Base-by-base conservation (phyloP, 2,113 vertebrate species). In the Setophaga kirtlandii region DNA sequence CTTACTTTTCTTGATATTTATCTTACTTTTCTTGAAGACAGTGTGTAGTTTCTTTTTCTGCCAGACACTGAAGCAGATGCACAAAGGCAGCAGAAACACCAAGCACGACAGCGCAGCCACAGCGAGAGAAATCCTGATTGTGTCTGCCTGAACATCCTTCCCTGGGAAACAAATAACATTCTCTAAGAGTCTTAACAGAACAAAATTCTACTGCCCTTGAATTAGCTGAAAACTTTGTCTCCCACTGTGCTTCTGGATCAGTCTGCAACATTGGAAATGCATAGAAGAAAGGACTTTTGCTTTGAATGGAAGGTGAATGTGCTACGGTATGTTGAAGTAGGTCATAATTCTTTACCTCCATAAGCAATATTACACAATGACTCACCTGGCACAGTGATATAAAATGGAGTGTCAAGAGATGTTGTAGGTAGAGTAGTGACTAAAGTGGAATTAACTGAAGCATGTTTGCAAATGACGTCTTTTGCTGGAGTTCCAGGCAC, bases 11-110 rank as follows among this genome's bases (percentile, higher is more conserved):
- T 95, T 97, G 96, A 7, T 15, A 65, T 76, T 37, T 50, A 30
- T 70, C 98, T 98, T 98, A 98, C 98, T 90, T 96, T 96, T 97
- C 52, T 95, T 97, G 96, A 98, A 85, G 28, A 96, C n/a, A 11
- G 90, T 33, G 0, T 78, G 96, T 60, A 97, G 92, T 50, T 96
- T 97, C 95, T 95, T 96, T n/a, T 92, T 90, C 79, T 95, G 65
- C 80, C 81, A 90, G 27, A 88, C 59, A 16, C 37, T 35, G 22
- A 92, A 64, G 25, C 90, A 96, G 33, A 96, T 1, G 2, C 62
- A 93, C 0, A n/a, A 35, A 23, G 85, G 8, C 1, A 97, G 23
- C 35, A 97, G 49, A 35, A 95, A 15, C 19, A 94, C 3, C 58
- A 93, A 1, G 25, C 74, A 93, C 9, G 87, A 20, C 9, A 89